Evolutionary conservation across 2,797 vertebrate genomes (phyloP).

Genomic region (Orestias chungarensis): DNA sequence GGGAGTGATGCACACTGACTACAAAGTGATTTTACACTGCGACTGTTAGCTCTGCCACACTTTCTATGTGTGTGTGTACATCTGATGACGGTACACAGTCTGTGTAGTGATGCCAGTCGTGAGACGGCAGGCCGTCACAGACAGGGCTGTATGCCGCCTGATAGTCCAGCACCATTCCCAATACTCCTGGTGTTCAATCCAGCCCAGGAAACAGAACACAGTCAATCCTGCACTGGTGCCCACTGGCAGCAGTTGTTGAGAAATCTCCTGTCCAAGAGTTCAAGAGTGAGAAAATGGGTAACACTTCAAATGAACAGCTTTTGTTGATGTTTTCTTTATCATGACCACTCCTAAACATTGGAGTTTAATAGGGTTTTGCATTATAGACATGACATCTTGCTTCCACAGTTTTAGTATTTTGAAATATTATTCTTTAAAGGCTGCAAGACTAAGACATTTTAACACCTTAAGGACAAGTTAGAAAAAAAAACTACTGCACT

Average conservation of each 20-base stretch:
- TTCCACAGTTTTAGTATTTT: conserved; percentile 25
- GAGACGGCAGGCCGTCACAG: conserved; percentile 73
- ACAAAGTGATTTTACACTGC: conserved; percentile 81
- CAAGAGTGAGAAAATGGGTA: conserved; percentile 45
- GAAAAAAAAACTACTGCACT: conserved; percentile 15
- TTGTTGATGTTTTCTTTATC: conserved; percentile 27
- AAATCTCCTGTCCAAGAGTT: conserved; percentile 56
- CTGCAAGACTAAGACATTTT: conserved; percentile 29
- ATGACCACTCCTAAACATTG: conserved; percentile 7
- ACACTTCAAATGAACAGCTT: conserved; percentile 20
- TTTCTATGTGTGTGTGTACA: conserved; percentile 47
- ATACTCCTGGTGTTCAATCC: conserved; percentile 42
- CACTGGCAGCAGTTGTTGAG: conserved; percentile 52
- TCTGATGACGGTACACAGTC: conserved; percentile 62
- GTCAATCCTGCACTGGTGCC: conserved; percentile 38
- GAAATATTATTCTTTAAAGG: conserved; percentile 5
- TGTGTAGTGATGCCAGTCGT: conserved; percentile 79
- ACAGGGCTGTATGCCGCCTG: conserved; percentile 62
- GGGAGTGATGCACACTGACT: conserved; percentile 61
- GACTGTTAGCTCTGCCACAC: conserved; percentile 67
- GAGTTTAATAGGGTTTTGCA: neutral
- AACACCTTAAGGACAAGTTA: conserved; percentile 28
- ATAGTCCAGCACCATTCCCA: conserved; percentile 66
- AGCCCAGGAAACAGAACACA: conserved; percentile 58
- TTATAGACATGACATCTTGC: neutral